These are phyloP conservation scores for Aurelia sp. DNA, from an alignment of 30 jellyfish, hydroid and myxozoan genomes.

Conservation along the genomic window DNA sequence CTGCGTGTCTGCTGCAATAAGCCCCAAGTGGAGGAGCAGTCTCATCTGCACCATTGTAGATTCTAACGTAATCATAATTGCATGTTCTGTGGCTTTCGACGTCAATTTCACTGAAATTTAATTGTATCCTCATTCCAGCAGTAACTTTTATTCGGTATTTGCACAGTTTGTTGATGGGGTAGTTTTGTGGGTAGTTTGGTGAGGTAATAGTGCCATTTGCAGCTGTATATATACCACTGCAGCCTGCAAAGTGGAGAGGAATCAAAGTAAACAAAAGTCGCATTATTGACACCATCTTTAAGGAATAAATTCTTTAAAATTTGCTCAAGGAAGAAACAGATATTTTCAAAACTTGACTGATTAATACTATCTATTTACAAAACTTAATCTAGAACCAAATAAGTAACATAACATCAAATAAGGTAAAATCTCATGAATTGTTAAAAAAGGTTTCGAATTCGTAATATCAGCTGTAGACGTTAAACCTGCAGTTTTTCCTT, in stretches of 20 bases:
- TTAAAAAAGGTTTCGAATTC: too few relatives aligned
- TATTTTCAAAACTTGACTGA: too few relatives aligned
- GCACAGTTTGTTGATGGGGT: constrained; percentile 43
- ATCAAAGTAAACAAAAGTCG: not conserved
- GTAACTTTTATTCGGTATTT: constrained; percentile 38
- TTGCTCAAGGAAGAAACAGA: too few relatives aligned
- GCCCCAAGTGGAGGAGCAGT: constrained; percentile 53
- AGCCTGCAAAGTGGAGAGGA: constrained; percentile 25
- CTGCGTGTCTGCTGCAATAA: constrained; percentile 58
- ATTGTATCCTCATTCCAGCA: constrained; percentile 42
- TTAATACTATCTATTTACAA: too few relatives aligned
- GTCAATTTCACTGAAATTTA: constrained; percentile 61
- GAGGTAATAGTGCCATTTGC: constrained; percentile 65
- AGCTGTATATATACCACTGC: constrained; percentile 59
- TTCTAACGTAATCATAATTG: constrained; percentile 49
- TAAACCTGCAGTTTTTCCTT: too few relatives aligned
- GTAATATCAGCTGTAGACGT: too few relatives aligned
- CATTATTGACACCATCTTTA: not conserved
- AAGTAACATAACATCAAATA: too few relatives aligned
- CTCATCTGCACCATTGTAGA: constrained; percentile 74
- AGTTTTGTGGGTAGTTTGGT: constrained; percentile 70
- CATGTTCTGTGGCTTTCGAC: constrained; percentile 60
- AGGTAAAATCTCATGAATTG: too few relatives aligned
- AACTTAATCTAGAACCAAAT: too few relatives aligned
- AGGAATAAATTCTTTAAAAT: too few relatives aligned